A percentile compares a stretch with the other conserved stretches of the same genome.
Conservation (phyloP, 2,113 vertebrate genomes). For the Cyprinodon tularosa region DNA sequence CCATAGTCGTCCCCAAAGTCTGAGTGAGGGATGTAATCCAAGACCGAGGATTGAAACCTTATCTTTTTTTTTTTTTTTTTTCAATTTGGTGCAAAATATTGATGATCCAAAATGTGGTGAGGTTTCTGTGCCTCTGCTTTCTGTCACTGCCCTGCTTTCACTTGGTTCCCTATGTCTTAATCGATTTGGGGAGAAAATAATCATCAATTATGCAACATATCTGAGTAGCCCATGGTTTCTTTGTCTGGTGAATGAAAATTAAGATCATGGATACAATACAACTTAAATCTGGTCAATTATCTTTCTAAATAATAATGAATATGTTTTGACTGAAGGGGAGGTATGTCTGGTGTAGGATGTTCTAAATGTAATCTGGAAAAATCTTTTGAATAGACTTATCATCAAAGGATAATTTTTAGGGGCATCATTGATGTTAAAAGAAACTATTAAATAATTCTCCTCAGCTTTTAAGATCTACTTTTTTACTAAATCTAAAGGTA, state of each 20-base stretch:
- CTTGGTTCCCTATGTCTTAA: constrained; percentile 18
- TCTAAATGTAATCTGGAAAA: background rate
- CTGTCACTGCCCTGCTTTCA: background rate
- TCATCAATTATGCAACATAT: background rate
- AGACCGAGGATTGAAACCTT: constrained; percentile 21
- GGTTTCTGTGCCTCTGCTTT: background rate
- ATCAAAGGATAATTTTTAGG: too few species aligned
- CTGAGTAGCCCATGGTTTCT: background rate
- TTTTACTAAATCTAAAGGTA: too few species aligned
- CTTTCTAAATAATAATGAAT: background rate
- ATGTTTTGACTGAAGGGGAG: background rate
- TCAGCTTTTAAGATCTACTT: too few species aligned
- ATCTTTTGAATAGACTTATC: too few species aligned
- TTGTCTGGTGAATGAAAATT: background rate
- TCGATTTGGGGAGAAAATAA: background rate
- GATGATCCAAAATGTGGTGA: constrained; percentile 26
- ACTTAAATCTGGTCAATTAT: background rate
- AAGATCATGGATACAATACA: background rate
- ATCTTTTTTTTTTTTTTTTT: constrained; percentile 11
- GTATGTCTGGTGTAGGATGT: background rate
- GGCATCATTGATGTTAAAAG: too few species aligned
- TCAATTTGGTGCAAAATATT: constrained; percentile 15
- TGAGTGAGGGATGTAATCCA: constrained; percentile 19
- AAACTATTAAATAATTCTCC: too few species aligned
- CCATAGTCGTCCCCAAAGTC: constrained; percentile 38